phyloP scores from a whole-genome alignment of 2,888 invertebrate species.

The Tetragonisca angustula region DNA sequence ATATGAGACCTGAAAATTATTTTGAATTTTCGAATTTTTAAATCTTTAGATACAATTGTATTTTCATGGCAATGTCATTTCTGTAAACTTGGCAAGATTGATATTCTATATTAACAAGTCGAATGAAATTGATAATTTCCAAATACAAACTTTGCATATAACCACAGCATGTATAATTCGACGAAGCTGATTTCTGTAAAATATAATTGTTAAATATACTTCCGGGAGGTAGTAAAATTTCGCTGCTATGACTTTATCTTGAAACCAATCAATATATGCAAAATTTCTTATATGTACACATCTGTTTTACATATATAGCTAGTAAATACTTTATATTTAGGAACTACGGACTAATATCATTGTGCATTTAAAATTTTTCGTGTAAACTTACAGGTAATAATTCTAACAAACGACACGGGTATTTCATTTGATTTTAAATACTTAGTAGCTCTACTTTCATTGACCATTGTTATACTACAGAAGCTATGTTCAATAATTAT shows the following conservation, averaged over 20 bases:
- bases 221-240: slow-evolving; percentile 16
- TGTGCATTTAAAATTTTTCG: slow-evolving; percentile 49
- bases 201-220: slow-evolving; percentile 12
- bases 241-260: slow-evolving; percentile 23
- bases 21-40: slow-evolving; percentile 1
- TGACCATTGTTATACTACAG: slow-evolving; percentile 7
- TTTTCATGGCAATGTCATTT: slow-evolving; percentile 11
- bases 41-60: slow-evolving; percentile 6
- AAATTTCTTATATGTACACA: slow-evolving; percentile 55
- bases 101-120: slow-evolving; percentile 23
- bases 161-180: neutral
- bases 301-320: slow-evolving; percentile 20
- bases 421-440: slow-evolving; percentile 14
- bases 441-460: slow-evolving; percentile 9
- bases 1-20: neutral
- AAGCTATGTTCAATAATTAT: slow-evolving; percentile 32
- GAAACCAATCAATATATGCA: slow-evolving; percentile 38
- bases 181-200: slow-evolving; percentile 27
- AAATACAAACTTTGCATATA: slow-evolving; percentile 37
- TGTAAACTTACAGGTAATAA: slow-evolving; percentile 1
- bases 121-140: slow-evolving; percentile 14
- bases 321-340: slow-evolving; percentile 60
- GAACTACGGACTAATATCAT: slow-evolving; percentile 68
- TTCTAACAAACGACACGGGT: slow-evolving; percentile 28
- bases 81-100: slow-evolving; percentile 49